Evolutionary conservation across 2,888 invertebrate species (phyloP).

Genomic region (Drosophila barbarae): DNA sequence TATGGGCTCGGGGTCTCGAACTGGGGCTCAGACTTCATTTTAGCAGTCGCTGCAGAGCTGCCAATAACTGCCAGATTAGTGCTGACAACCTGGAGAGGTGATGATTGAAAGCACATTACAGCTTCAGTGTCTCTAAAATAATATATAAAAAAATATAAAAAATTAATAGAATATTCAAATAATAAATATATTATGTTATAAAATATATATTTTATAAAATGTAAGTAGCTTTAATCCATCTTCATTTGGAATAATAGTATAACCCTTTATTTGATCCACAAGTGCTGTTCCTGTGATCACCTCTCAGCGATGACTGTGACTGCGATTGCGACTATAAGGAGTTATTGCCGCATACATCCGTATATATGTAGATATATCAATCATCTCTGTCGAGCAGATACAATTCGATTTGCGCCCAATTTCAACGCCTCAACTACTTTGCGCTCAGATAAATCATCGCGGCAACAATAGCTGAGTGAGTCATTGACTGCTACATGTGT

Average conservation of each 20-base stretch:
- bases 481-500: slow-evolving; percentile 66
- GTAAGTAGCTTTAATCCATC: too few relatives aligned
- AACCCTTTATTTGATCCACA: background rate
- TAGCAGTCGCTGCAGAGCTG: slow-evolving; percentile 33
- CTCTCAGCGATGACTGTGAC: background rate
- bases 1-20: slow-evolving; percentile 61
- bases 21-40: slow-evolving; percentile 64
- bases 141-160: background rate
- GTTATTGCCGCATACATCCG: background rate
- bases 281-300: background rate
- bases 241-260: background rate
- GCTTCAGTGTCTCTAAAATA: background rate
- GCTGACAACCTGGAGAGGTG: slow-evolving; percentile 34
- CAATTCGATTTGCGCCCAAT: slow-evolving; percentile 74
- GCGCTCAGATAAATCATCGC: slow-evolving; percentile 55
- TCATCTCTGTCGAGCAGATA: slow-evolving; percentile 26
- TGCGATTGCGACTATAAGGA: slow-evolving; percentile 4
- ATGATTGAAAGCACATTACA: slow-evolving; percentile 10
- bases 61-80: slow-evolving; percentile 43
- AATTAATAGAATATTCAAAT: background rate
- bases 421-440: slow-evolving; percentile 70
- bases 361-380: slow-evolving; percentile 15
- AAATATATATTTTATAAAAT: too few relatives aligned
- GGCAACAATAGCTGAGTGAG: slow-evolving; percentile 53
- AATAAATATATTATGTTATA: too few relatives aligned